Evolutionary conservation across 53 echinoderm and acorn worm genomes (phyloP).

Genomic region (Zoroaster sp.): DNA sequence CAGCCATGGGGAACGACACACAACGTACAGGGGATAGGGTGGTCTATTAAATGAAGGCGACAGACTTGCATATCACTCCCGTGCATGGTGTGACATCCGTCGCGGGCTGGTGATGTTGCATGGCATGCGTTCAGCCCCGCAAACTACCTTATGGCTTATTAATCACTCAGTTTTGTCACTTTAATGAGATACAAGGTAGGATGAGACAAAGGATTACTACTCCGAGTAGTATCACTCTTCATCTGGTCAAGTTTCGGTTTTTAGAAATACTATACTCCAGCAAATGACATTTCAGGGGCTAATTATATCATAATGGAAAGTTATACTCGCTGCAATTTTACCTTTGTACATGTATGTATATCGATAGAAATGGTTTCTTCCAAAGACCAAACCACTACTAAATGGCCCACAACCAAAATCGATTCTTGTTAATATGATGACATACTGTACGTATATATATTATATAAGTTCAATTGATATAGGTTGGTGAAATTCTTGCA

Average conservation of each 20-base stretch:
- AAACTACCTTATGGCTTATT: slow-evolving; percentile 44
- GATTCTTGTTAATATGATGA: no score
- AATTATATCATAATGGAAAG: slow-evolving; percentile 30
- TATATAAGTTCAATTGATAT: no score
- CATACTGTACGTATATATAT: no score
- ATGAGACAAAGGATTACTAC: not conserved
- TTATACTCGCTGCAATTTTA: no score
- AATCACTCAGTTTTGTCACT: slow-evolving; percentile 49
- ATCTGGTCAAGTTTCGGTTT: slow-evolving; percentile 2
- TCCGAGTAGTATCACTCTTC: not conserved
- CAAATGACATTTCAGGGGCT: not conserved
- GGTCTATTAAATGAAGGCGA: slow-evolving; percentile 30
- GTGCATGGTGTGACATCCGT: slow-evolving; percentile 48
- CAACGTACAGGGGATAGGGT: not conserved
- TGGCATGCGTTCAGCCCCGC: not conserved
- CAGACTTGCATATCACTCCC: slow-evolving; percentile 12
- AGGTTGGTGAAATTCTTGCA: no score
- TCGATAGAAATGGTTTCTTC: no score
- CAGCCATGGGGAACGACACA: slow-evolving; percentile 9
- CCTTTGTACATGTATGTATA: no score
- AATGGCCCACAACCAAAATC: no score
- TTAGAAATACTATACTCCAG: slow-evolving; percentile 8
- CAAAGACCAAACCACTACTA: no score
- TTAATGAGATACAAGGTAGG: not conserved
- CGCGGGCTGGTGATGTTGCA: slow-evolving; percentile 33